Percentiles rank a stretch among this genome's conserved stretches.
These are phyloP conservation scores for Muricea muricata DNA, from an alignment of 92 coral and sea anemone species.

Conservation along the genomic window DNA sequence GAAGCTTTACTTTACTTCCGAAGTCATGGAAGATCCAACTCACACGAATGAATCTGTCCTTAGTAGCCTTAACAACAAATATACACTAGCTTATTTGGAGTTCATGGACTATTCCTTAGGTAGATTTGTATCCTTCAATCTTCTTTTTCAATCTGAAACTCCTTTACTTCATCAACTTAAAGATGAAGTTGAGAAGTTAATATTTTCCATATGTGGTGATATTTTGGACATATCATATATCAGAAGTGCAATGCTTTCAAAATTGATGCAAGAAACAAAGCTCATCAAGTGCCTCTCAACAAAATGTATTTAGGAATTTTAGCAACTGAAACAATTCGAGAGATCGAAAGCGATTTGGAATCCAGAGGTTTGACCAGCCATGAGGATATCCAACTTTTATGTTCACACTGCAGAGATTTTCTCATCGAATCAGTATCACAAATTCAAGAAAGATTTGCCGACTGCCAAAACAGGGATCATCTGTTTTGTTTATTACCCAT, in stretches of 20 bases:
- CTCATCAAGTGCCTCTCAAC: conserved; percentile 21
- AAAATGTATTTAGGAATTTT: conserved; percentile 2
- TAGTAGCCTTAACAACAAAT: conserved; percentile 29
- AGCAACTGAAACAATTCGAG: conserved; percentile 21
- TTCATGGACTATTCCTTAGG: conserved; percentile 21
- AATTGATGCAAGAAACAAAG: conserved; percentile 7
- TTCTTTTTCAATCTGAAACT: conserved; percentile 28
- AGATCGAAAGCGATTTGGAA: conserved; percentile 14
- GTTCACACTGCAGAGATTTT: conserved; percentile 25
- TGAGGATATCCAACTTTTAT: conserved; percentile 8
- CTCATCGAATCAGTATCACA: conserved; percentile 6
- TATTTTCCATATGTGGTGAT: not conserved
- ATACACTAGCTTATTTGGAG: conserved; percentile 21
- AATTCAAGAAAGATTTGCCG: conserved; percentile 24
- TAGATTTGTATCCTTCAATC: conserved; percentile 30
- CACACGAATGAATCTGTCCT: conserved; percentile 31
- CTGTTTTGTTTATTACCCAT: conserved; percentile 37
- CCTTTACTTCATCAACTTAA: conserved; percentile 32
- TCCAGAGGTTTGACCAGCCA: too few species aligned
- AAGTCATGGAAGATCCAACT: conserved; percentile 27
- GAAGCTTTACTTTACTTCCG: conserved; percentile 24
- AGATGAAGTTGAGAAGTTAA: conserved; percentile 16
- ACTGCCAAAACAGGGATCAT: conserved; percentile 31
- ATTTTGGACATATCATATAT: conserved; percentile 11
- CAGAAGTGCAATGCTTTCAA: conserved; percentile 20